Conservation (phyloP, 2,888 invertebrate species). For the Germaria angustata region DNA sequence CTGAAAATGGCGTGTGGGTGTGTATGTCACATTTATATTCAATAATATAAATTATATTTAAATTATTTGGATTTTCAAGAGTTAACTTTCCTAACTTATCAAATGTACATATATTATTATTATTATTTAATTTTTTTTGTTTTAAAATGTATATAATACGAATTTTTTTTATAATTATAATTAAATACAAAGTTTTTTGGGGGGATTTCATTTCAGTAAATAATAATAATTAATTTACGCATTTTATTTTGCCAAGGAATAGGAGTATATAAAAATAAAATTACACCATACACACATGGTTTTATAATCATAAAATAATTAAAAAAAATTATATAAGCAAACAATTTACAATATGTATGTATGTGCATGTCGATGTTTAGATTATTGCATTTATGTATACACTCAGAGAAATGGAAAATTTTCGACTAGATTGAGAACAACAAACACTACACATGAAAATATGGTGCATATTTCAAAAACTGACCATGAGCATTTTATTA, state of each 20-base stretch:
- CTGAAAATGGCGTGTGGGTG: constrained; percentile 28
- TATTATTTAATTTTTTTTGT: too few relatives aligned
- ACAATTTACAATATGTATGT: constrained; percentile 16
- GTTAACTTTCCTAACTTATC: constrained; percentile 5
- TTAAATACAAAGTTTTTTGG: constrained; percentile 8
- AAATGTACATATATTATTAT: constrained; percentile 35
- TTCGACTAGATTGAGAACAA: constrained; percentile 23
- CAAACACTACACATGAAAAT: too few relatives aligned
- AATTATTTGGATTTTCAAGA: background rate
- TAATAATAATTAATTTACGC: background rate
- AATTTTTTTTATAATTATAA: background rate
- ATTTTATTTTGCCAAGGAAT: background rate
- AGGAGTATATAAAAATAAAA: background rate
- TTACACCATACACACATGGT: background rate
- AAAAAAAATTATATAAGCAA: background rate
- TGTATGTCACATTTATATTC: constrained; percentile 22
- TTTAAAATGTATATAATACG: background rate
- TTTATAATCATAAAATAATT: background rate
- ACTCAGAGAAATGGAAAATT: constrained; percentile 39
- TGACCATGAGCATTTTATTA: background rate
- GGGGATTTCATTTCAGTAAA: background rate
- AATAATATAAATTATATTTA: constrained; percentile 43
- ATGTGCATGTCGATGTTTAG: constrained; percentile 45
- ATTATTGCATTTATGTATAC: constrained; percentile 44
- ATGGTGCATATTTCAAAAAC: too few relatives aligned